phyloP scores from a whole-genome alignment of 2,888 invertebrate species.

The Yponomeuta malinellus region DNA sequence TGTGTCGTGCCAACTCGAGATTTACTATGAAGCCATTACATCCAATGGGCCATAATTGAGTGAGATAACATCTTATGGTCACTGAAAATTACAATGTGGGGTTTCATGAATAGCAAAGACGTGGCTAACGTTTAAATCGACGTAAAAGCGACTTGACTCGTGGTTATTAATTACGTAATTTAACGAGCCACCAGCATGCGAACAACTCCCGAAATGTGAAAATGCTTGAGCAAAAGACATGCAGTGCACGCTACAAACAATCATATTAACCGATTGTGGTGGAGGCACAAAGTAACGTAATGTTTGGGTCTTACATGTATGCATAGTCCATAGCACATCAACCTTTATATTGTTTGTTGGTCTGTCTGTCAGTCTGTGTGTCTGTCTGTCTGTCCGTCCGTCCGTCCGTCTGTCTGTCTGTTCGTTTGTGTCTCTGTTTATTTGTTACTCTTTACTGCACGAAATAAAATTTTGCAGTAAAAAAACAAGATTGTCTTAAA shows the following conservation, averaged over 20 bases:
- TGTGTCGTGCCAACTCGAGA: constrained; percentile 17
- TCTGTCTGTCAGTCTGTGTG: no score
- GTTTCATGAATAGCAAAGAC: constrained; percentile 4
- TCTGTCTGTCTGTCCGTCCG: no score
- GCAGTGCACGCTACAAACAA: neutral
- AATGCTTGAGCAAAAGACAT: neutral
- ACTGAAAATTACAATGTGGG: constrained; percentile 14
- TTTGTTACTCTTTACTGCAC: no score
- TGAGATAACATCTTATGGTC: constrained; percentile 16
- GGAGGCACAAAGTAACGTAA: no score
- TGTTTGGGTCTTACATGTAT: no score
- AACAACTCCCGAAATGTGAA: neutral
- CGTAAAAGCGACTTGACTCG: constrained; percentile 1
- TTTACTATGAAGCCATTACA: constrained; percentile 18
- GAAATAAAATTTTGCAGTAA: no score
- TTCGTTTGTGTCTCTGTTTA: no score
- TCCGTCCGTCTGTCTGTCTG: no score
- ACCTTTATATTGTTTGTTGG: no score
- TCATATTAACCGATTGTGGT: no score
- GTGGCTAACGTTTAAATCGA: constrained; percentile 13
- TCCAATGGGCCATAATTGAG: constrained; percentile 17
- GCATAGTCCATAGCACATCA: no score
- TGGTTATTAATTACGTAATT: constrained; percentile 14
- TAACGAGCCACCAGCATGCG: constrained; percentile 10
- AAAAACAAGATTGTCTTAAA: no score